These are phyloP conservation scores for Hippocampus comes DNA, from an alignment of 2,113 vertebrate species.

Conservation along the genomic window DNA sequence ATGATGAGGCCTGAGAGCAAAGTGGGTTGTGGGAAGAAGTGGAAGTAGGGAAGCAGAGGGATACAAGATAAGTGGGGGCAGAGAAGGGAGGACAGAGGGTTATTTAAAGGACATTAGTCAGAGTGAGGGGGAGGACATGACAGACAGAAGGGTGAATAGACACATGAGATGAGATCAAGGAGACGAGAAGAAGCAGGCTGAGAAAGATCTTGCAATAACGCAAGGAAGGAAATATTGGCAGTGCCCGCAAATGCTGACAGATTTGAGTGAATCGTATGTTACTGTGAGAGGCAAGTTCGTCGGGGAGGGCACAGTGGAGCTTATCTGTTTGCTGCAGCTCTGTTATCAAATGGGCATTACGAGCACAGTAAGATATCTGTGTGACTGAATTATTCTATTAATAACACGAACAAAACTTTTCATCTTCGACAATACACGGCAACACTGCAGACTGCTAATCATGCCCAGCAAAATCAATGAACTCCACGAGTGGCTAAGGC, in stretches of 20 bases:
- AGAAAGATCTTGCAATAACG: constrained; percentile 33
- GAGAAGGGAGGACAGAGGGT: constrained; percentile 35
- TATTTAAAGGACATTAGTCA: constrained; percentile 67
- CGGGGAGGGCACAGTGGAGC: constrained; percentile 2
- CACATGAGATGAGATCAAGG: constrained; percentile 42
- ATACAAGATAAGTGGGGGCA: constrained; percentile 13
- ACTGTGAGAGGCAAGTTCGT: constrained; percentile 20
- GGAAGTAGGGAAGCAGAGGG: constrained; percentile 20
- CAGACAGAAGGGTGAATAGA: constrained; percentile 50
- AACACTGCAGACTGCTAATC: too few relatives aligned
- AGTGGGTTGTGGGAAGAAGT: constrained; percentile 13
- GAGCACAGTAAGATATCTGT: constrained; percentile 4
- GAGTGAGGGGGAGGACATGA: constrained; percentile 60
- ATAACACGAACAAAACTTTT: neutral
- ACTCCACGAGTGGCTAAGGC: too few relatives aligned
- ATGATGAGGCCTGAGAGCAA: constrained; percentile 85
- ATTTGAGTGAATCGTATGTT: constrained; percentile 42
- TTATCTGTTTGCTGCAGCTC: neutral
- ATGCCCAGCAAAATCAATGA: too few relatives aligned
- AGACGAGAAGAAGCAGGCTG: constrained; percentile 19
- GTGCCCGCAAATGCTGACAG: constrained; percentile 24
- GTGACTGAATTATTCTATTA: neutral
- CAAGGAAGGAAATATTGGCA: constrained; percentile 13
- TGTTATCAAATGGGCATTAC: constrained; percentile 2
- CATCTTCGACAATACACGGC: neutral